These are phyloP conservation scores for Villa cingulata DNA, from an alignment of 2,888 invertebrate genomes.

Conservation along the genomic window DNA sequence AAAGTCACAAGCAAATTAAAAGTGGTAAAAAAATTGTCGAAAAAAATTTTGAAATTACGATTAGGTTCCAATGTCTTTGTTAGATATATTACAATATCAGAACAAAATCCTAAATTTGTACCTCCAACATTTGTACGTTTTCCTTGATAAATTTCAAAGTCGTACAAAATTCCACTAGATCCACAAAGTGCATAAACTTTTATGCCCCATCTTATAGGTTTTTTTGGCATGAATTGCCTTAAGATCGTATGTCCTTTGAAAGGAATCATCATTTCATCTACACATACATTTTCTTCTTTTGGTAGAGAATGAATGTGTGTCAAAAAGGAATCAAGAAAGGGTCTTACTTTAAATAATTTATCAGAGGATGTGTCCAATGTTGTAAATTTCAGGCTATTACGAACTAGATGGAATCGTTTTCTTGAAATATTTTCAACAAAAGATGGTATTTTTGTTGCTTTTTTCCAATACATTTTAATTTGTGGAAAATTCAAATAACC, in stretches of 20 bases:
- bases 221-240: slow-evolving; percentile 5
- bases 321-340: too few species aligned
- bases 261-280: slow-evolving; percentile 6
- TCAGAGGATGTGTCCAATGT: background rate
- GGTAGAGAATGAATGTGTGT: background rate
- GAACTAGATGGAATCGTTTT: slow-evolving; percentile 3
- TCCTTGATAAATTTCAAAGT: slow-evolving; percentile 6
- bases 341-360: background rate
- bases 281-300: slow-evolving; percentile 4
- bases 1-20: too few species aligned
- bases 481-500: slow-evolving; percentile 8
- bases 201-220: slow-evolving; percentile 5
- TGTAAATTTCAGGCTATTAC: slow-evolving; percentile 8
- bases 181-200: slow-evolving; percentile 8
- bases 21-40: too few species aligned
- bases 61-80: slow-evolving; percentile 1
- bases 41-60: background rate
- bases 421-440: slow-evolving; percentile 4
- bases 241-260: slow-evolving; percentile 1
- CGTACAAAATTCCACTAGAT: slow-evolving; percentile 8
- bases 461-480: slow-evolving; percentile 8
- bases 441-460: slow-evolving; percentile 2
- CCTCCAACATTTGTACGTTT: slow-evolving; percentile 5
- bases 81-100: slow-evolving; percentile 2
- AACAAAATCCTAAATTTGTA: slow-evolving; percentile 5